A percentile compares a stretch with the other conserved stretches of the same genome.
Conservation (phyloP, 2,888 invertebrate genomes). For the Lasioglossum morio region DNA sequence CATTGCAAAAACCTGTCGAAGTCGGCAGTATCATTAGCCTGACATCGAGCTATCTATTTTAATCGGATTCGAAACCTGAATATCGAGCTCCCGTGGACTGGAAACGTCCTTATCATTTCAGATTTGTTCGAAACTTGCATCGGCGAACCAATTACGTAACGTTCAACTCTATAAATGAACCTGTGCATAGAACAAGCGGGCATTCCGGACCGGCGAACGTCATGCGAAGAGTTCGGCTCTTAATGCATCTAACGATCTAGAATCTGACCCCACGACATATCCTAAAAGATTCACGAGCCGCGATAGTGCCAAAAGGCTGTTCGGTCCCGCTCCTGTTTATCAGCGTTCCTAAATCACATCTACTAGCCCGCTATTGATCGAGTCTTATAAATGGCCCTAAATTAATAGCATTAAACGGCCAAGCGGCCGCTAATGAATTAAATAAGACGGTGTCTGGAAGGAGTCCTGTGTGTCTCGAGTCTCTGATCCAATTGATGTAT, state of each 20-base stretch:
- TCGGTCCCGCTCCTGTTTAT: slow-evolving; percentile 14
- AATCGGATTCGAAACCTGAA: not conserved
- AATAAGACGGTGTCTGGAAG: slow-evolving; percentile 37
- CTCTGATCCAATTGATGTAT: slow-evolving; percentile 30
- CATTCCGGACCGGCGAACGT: not conserved
- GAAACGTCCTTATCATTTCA: not conserved
- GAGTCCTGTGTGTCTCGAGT: not conserved
- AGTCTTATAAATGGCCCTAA: slow-evolving; percentile 42
- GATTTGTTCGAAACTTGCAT: slow-evolving; percentile 1
- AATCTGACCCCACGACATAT: slow-evolving; percentile 23
- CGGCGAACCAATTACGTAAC: not conserved
- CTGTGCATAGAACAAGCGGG: not conserved
- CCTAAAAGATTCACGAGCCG: slow-evolving; percentile 31
- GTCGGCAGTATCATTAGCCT: not conserved
- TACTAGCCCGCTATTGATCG: slow-evolving; percentile 1
- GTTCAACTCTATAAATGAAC: slow-evolving; percentile 4
- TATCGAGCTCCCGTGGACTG: not conserved
- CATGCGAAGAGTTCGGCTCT: slow-evolving; percentile 17
- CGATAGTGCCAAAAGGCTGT: slow-evolving; percentile 6
- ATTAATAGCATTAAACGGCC: slow-evolving; percentile 51
- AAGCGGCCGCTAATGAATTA: slow-evolving; percentile 53
- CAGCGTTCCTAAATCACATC: not conserved
- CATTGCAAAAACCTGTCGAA: not conserved
- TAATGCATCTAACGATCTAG: slow-evolving; percentile 16
- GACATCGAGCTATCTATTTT: not conserved